Base-by-base conservation (phyloP, 1,140 invertebrate genomes). In the Steinernema feltiae region DNA sequence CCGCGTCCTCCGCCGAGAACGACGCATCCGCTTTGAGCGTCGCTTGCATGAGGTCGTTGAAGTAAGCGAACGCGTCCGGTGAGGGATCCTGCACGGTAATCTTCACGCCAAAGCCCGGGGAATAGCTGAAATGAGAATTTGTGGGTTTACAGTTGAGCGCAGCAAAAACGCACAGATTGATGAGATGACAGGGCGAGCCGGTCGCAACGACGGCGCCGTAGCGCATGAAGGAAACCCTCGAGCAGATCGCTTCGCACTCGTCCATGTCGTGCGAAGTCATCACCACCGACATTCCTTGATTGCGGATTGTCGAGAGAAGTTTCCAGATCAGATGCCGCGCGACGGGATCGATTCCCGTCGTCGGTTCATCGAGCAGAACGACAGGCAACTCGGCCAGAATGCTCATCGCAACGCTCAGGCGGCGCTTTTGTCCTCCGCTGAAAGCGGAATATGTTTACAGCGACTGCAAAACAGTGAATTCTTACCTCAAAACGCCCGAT, bases 281-380 rank as follows among this genome's bases (percentile, higher is more conserved):
- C 18, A 73, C 29, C 7, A 73, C 48, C 15, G 32, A 48, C 30
- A 30, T 48, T 21, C 48, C 48, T 12, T 15, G 32, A 48, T 41
- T 63, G 3, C 30, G 30, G 29, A 73, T 48, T 7, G 32, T 29
- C 82, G 78, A 78, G 18, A 87, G 80, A 12, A 86, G 72, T 71
- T 87, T 85, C 89, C 89, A 90, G n/a, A 90, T 76, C 80, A 89
- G 88, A 70, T 89, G 78, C 69, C 88, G 80, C 1, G 89, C 87
- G 69, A 85, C 86, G 2, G 89, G 89, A 82, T 90, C 89, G 85
- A 90, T 89, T 41, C 89, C 89, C 31, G 88, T 89, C 15, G 89
- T 90, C 7, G 89, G 89, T 79, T 90, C 89, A 86, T 90, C 89
- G 30, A 90, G 80, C 70, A 89, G 86, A 21, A 89, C 83, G 24